These are phyloP conservation scores for Labroides dimidiatus DNA, from an alignment of 2,797 vertebrate species.

Conservation along the genomic window DNA sequence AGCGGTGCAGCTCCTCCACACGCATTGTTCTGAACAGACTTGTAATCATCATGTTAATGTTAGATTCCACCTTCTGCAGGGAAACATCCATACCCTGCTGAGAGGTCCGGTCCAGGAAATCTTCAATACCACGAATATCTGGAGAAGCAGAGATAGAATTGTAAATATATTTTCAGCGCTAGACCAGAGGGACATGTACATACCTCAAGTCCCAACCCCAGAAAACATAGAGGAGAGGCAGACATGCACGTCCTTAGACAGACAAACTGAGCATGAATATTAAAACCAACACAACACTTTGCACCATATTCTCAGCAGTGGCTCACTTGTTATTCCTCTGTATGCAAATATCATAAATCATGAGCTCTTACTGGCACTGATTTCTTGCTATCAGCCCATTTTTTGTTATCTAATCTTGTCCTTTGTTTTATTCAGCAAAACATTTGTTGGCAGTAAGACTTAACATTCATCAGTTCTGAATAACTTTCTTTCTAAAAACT, in stretches of 20 bases:
- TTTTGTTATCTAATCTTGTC: conserved; percentile 4
- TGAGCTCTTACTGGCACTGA: conserved; percentile 16
- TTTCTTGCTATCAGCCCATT: conserved; percentile 10
- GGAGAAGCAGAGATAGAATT: background rate
- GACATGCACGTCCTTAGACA: background rate
- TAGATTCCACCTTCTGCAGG: conserved; percentile 98
- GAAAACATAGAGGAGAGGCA: background rate
- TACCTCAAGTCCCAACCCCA: too few species aligned
- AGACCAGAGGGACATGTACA: too few species aligned
- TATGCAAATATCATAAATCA: conserved; percentile 36
- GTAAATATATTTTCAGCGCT: background rate
- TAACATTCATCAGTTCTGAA: conserved; percentile 11
- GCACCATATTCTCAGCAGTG: conserved; percentile 10
- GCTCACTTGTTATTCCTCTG: conserved; percentile 19
- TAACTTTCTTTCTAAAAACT: conserved; percentile 4
- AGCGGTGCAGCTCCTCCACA: conserved; percentile 97
- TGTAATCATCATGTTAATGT: conserved; percentile 99
- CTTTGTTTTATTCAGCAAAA: conserved; percentile 12
- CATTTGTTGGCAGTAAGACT: conserved; percentile 22
- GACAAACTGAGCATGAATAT: conserved; percentile 11
- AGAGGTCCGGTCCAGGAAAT: conserved; percentile 96
- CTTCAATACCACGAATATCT: conserved; percentile 99
- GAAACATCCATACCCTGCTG: conserved; percentile 99
- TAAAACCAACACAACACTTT: conserved; percentile 22
- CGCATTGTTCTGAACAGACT: conserved; percentile 95